Base-by-base conservation (phyloP, 2,113 vertebrate species). In the Notothenia coriiceps region DNA sequence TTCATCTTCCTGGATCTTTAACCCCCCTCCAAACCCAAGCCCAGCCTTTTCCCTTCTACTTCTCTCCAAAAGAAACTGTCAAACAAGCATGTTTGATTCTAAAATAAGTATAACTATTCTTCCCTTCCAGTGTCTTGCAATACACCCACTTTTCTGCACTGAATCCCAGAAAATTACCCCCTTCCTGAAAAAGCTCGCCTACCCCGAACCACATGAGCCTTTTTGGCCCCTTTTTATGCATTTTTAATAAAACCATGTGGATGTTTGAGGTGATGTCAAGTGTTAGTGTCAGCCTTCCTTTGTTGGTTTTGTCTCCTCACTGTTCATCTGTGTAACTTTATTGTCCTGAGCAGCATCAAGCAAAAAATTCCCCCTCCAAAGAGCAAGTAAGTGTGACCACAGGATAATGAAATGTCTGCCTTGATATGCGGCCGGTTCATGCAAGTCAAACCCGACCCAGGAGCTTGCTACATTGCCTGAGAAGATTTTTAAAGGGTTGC, bases 281-380 rank as follows among this genome's bases (percentile, higher is more conserved):
- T 74, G 59, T 73, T 25, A 29, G 11, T 77, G 70, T 82, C 29
- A 70, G 69, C 86, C 93, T 93, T 95, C 94, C 91, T 29, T 95
- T 93, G 96, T 90, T 94, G 94, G 93, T 44, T 75, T 93, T 96
- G 94, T 95, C 90, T 95, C 91, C 95, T 94, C 93, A 95, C 91
- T 96, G 94, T 95, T 95, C 94, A 93, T 95, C 93, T 97, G 92
- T 97, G 95, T 95, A 96, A 96, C 97, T 95, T 96, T 95, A 93
- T 96, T 86, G 79, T 97, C 72, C 96, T 95, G 96, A 97, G 96
- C 98, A 99, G 98, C 97, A 97, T 99, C 98, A 99, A 99, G 97
- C 97, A 97, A 98, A 98, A 98, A 98, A 96, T 99, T 91, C 94
- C 97, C 94, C 95, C 96, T 93, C 95, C 95, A 71, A 95, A 97